Evolutionary conservation across 2,888 invertebrate species (phyloP).

Genomic region (Lithosia quadra): DNA sequence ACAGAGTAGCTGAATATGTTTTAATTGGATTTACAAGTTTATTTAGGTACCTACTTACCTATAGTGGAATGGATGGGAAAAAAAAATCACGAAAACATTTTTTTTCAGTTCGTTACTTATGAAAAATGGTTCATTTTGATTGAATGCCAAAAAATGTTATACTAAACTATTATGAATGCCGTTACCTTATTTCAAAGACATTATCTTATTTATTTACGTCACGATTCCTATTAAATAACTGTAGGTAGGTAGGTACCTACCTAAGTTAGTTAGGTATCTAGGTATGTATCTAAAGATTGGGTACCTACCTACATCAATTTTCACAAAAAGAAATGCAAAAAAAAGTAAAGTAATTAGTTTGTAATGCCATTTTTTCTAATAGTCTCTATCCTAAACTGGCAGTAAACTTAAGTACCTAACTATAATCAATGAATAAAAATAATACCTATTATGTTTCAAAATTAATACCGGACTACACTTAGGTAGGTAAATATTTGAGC

Average conservation of each 20-base stretch:
- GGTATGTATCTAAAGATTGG: too few species aligned
- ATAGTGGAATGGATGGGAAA: neutral
- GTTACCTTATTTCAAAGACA: neutral
- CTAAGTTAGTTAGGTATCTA: neutral
- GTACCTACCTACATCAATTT: too few species aligned
- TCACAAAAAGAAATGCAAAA: constrained; percentile 1
- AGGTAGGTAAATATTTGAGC: too few species aligned
- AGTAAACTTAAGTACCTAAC: too few species aligned
- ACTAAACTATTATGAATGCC: neutral
- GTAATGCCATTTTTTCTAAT: too few species aligned
- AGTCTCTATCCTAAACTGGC: too few species aligned
- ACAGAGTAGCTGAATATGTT: constrained; percentile 47
- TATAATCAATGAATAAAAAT: too few species aligned
- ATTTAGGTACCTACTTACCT: constrained; percentile 22
- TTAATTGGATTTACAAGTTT: constrained; percentile 48
- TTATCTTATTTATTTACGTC: neutral
- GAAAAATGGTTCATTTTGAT: constrained; percentile 32
- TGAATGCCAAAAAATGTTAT: constrained; percentile 38
- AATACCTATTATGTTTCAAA: too few species aligned
- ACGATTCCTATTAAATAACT: neutral
- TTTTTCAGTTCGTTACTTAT: neutral
- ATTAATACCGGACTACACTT: too few species aligned
- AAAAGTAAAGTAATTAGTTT: neutral
- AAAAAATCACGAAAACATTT: neutral
- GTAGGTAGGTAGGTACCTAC: neutral